phyloP scores from a whole-genome alignment of 2,113 vertebrate species.

The Odontophorus gujanensis region DNA sequence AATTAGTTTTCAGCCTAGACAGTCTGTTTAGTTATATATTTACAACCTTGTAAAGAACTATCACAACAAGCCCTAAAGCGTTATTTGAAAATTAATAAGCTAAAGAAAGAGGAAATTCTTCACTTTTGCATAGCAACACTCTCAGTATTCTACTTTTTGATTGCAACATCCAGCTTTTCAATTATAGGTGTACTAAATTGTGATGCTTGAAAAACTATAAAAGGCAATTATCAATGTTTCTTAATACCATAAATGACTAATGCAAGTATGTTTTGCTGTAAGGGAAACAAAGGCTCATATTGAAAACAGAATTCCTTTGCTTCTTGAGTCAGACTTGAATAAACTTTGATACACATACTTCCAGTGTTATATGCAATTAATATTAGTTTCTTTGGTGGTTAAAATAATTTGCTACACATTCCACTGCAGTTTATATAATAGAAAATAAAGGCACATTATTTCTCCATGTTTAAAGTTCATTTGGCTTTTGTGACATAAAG shows the following conservation, averaged over 20 bases:
- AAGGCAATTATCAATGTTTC: slow-evolving; percentile 85
- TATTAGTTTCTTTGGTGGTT: slow-evolving; percentile 55
- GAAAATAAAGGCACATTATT: slow-evolving; percentile 51
- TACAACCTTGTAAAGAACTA: slow-evolving; percentile 85
- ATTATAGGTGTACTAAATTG: slow-evolving; percentile 85
- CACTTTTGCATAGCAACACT: slow-evolving; percentile 81
- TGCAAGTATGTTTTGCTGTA: slow-evolving; percentile 72
- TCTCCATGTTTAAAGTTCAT: background rate
- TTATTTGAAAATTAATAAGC: slow-evolving; percentile 88
- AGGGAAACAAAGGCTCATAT: slow-evolving; percentile 72
- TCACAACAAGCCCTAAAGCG: slow-evolving; percentile 86
- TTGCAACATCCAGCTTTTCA: slow-evolving; percentile 84
- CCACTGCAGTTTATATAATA: slow-evolving; percentile 26
- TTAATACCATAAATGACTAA: slow-evolving; percentile 82
- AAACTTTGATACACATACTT: slow-evolving; percentile 67
- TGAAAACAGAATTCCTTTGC: slow-evolving; percentile 72
- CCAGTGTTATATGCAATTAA: slow-evolving; percentile 66
- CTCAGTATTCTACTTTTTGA: slow-evolving; percentile 80
- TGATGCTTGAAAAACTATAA: slow-evolving; percentile 82
- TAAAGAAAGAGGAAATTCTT: slow-evolving; percentile 83
- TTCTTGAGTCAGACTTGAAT: slow-evolving; percentile 60
- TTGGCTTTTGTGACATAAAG: background rate
- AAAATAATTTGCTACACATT: slow-evolving; percentile 57
- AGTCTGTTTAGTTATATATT: slow-evolving; percentile 83
- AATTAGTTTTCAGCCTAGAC: slow-evolving; percentile 86